Evolutionary conservation across 2,888 invertebrate genomes (phyloP).

Genomic region (Lathronympha strigana): DNA sequence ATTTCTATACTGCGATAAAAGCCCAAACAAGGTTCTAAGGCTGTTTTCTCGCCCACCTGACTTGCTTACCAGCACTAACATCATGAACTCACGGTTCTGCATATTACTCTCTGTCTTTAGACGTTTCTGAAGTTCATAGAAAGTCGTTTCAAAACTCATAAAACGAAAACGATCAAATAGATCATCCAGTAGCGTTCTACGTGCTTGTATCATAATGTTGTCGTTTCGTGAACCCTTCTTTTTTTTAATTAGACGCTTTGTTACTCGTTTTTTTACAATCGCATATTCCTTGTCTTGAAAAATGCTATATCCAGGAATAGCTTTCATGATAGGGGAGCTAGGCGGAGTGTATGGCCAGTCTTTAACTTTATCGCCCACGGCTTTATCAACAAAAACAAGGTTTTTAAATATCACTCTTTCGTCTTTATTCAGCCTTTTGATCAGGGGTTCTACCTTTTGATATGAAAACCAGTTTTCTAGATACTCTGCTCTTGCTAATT

Average conservation of each 20-base stretch:
- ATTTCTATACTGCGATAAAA: conserved; percentile 24
- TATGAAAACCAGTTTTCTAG: conserved; percentile 23
- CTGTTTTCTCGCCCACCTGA: conserved; percentile 20
- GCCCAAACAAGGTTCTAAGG: conserved; percentile 14
- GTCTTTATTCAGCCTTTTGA: conserved; percentile 21
- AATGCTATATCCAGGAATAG: conserved; percentile 10
- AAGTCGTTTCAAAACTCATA: conserved; percentile 20
- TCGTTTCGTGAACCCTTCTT: neutral
- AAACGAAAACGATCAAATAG: conserved; percentile 25
- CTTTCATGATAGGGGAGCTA: conserved; percentile 13
- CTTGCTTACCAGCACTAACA: conserved; percentile 29
- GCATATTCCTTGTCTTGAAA: conserved; percentile 9
- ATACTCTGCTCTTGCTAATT: conserved; percentile 32
- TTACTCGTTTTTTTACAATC: neutral
- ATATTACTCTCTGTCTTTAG: conserved; percentile 14
- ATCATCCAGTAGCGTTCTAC: conserved; percentile 19
- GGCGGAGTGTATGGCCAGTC: conserved; percentile 27
- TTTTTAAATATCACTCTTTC: conserved; percentile 26
- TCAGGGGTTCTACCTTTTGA: conserved; percentile 29
- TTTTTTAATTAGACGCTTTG: conserved; percentile 9
- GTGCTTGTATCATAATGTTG: neutral
- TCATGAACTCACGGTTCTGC: conserved; percentile 24
- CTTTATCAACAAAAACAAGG: conserved; percentile 24
- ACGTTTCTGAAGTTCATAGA: conserved; percentile 15
- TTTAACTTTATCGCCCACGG: conserved; percentile 21